These are phyloP conservation scores for Plectropomus leopardus DNA, from an alignment of 2,113 vertebrate genomes.

Conservation along the genomic window DNA sequence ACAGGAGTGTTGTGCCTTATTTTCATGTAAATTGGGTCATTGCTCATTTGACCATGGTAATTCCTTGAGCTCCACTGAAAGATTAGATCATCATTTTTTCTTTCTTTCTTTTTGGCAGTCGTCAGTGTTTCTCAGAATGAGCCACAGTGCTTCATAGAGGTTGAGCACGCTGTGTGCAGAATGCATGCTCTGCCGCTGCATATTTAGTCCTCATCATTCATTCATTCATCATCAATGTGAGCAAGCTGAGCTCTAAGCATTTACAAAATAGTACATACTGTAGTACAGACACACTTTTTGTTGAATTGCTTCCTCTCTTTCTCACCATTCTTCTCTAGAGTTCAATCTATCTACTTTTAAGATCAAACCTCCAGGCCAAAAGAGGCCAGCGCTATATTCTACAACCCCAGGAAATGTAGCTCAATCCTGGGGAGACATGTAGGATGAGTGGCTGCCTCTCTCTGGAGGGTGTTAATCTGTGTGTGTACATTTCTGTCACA, in stretches of 20 bases:
- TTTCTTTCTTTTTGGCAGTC: conserved; percentile 9
- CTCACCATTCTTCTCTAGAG: conserved; percentile 2
- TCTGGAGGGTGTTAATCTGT: conserved; percentile 50
- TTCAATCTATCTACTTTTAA: conserved; percentile 17
- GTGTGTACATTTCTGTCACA: conserved; percentile 44
- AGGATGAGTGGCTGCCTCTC: conserved; percentile 25
- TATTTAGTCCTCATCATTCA: conserved; percentile 49
- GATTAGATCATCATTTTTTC: conserved; percentile 39
- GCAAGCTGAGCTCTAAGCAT: conserved; percentile 19
- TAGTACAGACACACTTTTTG: background rate
- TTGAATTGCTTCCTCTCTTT: conserved; percentile 13
- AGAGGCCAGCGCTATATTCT: conserved; percentile 7
- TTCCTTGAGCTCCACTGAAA: conserved; percentile 38
- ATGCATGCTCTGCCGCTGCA: conserved; percentile 25
- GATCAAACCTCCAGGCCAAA: conserved; percentile 25
- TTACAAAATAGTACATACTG: conserved; percentile 22
- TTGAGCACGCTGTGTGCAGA: conserved; percentile 24
- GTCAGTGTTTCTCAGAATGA: conserved; percentile 35
- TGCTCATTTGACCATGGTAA: conserved; percentile 43
- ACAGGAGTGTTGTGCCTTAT: conserved; percentile 28
- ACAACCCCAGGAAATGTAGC: conserved; percentile 11
- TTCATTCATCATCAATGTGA: conserved; percentile 42
- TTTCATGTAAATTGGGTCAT: conserved; percentile 53
- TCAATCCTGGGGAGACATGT: conserved; percentile 29
- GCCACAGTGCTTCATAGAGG: conserved; percentile 4